These are phyloP conservation scores for Danio aesculapii DNA, from an alignment of 2,797 vertebrate species.

Conservation along the genomic window DNA sequence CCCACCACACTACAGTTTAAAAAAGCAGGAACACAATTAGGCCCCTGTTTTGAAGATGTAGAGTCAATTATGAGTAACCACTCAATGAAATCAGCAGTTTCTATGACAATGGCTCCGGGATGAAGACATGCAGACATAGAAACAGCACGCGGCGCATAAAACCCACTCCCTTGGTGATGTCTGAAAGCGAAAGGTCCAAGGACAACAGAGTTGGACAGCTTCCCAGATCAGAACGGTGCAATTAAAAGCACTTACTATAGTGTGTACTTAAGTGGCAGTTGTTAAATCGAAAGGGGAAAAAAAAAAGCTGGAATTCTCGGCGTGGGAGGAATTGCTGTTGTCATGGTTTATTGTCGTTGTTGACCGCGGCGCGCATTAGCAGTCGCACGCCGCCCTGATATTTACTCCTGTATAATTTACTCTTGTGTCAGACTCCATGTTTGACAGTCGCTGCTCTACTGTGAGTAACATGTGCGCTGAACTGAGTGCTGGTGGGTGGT, in stretches of 20 bases:
- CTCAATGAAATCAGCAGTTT: conserved; percentile 12
- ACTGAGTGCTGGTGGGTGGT: conserved; percentile 44
- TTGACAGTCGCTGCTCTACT: conserved; percentile 14
- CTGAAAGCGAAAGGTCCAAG: conserved; percentile 18
- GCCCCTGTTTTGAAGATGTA: background rate
- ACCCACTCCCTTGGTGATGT: conserved; percentile 5
- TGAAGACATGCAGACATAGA: background rate
- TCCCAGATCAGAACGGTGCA: conserved; percentile 17
- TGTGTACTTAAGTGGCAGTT: conserved; percentile 20
- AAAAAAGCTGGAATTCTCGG: background rate
- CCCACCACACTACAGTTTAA: background rate
- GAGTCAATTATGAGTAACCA: background rate
- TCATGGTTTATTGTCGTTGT: conserved; percentile 33
- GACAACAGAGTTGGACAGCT: conserved; percentile 9
- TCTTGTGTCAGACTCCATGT: conserved; percentile 24
- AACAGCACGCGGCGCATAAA: background rate
- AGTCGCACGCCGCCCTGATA: background rate
- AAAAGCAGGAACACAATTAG: conserved; percentile 4
- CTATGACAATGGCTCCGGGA: conserved; percentile 17
- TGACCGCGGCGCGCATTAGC: conserved; percentile 26
- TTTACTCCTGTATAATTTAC: conserved; percentile 36
- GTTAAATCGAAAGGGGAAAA: conserved; percentile 32
- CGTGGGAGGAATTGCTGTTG: conserved; percentile 39
- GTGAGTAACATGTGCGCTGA: conserved; percentile 12
- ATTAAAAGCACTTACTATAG: conserved; percentile 38